These are phyloP conservation scores for Sternarchorhynchus goeldii DNA, from an alignment of 2,797 vertebrate genomes.

Conservation along the genomic window DNA sequence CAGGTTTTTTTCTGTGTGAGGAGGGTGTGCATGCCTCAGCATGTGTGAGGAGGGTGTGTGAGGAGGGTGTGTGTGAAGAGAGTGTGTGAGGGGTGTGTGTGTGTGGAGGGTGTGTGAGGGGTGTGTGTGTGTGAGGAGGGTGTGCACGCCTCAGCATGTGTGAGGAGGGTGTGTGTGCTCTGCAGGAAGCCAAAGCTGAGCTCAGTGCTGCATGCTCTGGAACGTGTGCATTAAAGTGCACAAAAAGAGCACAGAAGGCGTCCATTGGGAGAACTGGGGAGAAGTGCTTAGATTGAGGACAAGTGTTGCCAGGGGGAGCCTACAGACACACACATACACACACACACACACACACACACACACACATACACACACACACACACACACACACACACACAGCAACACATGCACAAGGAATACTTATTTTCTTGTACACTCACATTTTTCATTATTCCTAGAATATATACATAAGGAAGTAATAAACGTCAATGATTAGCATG, in stretches of 20 bases:
- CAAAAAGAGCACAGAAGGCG: constrained; percentile 32
- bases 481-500: too few relatives aligned
- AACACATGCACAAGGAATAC: too few relatives aligned
- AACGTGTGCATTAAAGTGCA: constrained; percentile 52
- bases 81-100: constrained; percentile 40
- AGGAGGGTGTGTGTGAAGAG: background rate
- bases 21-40: too few relatives aligned
- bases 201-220: constrained; percentile 53
- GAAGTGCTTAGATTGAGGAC: constrained; percentile 42
- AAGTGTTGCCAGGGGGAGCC: constrained; percentile 1
- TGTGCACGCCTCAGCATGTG: too few relatives aligned
- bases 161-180: constrained; percentile 41
- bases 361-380: background rate
- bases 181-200: constrained; percentile 50
- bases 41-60: too few relatives aligned
- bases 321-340: constrained; percentile 13
- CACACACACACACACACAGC: too few relatives aligned
- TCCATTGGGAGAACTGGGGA: constrained; percentile 36
- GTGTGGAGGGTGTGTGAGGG: too few relatives aligned
- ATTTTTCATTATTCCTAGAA: too few relatives aligned
- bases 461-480: too few relatives aligned
- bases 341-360: background rate
- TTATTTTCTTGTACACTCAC: too few relatives aligned
- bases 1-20: background rate
- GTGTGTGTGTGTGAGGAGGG: constrained; percentile 8